Conservation (phyloP, 2,797 vertebrate species). For the Threskiornis aethiopicus region DNA sequence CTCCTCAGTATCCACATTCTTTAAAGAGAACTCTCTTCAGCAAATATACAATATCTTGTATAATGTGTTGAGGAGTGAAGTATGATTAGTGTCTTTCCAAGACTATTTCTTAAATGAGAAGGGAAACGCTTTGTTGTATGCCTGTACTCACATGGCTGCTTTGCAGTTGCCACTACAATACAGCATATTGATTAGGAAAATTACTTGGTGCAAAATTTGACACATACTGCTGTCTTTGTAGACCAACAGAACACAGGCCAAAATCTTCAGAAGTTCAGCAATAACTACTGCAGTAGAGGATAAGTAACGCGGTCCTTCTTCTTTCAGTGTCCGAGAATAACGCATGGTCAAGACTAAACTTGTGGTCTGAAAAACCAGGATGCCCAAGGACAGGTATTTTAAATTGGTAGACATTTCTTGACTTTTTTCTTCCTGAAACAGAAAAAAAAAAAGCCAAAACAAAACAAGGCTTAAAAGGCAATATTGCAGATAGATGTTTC, state of each 20-base stretch:
- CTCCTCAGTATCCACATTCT: background rate
- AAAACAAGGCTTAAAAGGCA: background rate
- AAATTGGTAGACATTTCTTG: conserved; percentile 83
- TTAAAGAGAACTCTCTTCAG: background rate
- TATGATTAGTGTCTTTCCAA: background rate
- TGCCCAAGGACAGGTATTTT: conserved; percentile 94
- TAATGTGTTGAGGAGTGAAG: background rate
- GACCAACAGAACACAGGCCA: conserved; percentile 89
- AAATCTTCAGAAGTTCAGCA: conserved; percentile 94
- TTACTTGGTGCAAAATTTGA: conserved; percentile 34
- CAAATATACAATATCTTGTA: background rate
- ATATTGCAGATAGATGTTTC: background rate
- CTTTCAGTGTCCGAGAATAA: conserved; percentile 93
- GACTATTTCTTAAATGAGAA: background rate
- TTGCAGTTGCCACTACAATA: conserved; percentile 36
- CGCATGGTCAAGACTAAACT: conserved; percentile 97
- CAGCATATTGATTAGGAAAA: conserved; percentile 27
- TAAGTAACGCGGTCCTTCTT: conserved; percentile 94
- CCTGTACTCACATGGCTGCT: conserved; percentile 31
- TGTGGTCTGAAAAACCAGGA: conserved; percentile 98
- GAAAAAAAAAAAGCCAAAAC: background rate
- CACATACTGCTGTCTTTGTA: conserved; percentile 88
- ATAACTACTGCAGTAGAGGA: conserved; percentile 96
- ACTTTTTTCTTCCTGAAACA: conserved; percentile 67
- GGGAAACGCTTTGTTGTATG: background rate